Evolutionary conservation across 2,888 invertebrate species (phyloP).

Genomic region (Aspidiotus destructor): DNA sequence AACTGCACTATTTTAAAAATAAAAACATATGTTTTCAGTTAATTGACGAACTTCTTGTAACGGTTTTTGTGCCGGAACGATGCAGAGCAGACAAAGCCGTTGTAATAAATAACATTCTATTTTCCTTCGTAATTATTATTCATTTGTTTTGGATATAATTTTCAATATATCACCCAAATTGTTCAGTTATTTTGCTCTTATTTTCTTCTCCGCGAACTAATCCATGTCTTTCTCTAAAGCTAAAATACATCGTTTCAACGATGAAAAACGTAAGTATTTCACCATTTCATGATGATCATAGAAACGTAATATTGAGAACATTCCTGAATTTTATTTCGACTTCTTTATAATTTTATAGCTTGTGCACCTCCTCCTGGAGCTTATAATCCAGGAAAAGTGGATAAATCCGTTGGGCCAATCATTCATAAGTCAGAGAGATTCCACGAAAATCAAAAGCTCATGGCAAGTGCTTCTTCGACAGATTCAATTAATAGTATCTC

Average conservation of each 20-base stretch:
- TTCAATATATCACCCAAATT: too few species aligned
- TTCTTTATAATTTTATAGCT: slow-evolving; percentile 5
- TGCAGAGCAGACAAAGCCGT: too few species aligned
- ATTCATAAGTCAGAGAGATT: slow-evolving; percentile 23
- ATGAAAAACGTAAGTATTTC: slow-evolving; percentile 25
- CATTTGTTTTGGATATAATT: too few species aligned
- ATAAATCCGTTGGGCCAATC: slow-evolving; percentile 17
- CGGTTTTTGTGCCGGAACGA: too few species aligned
- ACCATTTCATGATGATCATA: slow-evolving; percentile 5
- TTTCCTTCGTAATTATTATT: too few species aligned
- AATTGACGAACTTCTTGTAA: too few species aligned
- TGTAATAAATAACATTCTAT: too few species aligned
- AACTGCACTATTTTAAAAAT: too few species aligned
- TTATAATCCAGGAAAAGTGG: slow-evolving; percentile 19
- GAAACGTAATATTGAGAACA: not conserved
- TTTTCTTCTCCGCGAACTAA: too few species aligned
- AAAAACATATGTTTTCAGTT: too few species aligned
- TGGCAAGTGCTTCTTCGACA: slow-evolving; percentile 7
- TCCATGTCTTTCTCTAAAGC: slow-evolving; percentile 31
- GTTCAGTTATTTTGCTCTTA: too few species aligned
- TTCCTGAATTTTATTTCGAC: not conserved
- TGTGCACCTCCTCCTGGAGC: slow-evolving; percentile 31
- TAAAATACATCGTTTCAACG: slow-evolving; percentile 28
- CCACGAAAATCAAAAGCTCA: not conserved
- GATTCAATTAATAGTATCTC: slow-evolving; percentile 14